Conservation (phyloP, 1,140 invertebrate species). For the Lepidurus arcticus region DNA sequence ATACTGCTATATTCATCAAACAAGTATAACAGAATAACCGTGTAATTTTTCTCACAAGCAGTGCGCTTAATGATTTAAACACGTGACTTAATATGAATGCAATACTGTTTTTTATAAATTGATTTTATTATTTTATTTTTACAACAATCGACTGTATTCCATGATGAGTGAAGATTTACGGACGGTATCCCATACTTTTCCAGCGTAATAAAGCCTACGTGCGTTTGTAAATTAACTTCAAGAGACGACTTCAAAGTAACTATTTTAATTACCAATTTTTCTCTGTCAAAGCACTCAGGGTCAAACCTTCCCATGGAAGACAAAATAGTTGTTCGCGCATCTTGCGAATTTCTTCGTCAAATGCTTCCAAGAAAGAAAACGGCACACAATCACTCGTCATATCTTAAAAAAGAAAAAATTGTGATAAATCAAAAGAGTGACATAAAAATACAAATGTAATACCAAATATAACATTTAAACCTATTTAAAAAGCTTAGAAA, state of each 20-base stretch:
- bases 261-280: conserved; percentile 56
- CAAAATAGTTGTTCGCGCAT: conserved; percentile 63
- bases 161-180: conserved; percentile 75
- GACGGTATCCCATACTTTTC: conserved; percentile 72
- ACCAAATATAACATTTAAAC: too few relatives aligned
- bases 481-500: too few relatives aligned
- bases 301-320: conserved; percentile 58
- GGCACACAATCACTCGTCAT: conserved; percentile 36
- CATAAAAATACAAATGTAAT: too few relatives aligned
- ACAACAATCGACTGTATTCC: conserved; percentile 71
- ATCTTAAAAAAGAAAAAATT: not conserved
- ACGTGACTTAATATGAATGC: not conserved
- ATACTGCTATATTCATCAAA: conserved; percentile 5
- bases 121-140: conserved; percentile 43
- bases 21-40: not conserved
- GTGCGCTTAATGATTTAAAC: not conserved
- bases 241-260: conserved; percentile 33
- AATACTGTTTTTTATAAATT: not conserved
- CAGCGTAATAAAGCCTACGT: conserved; percentile 65
- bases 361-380: conserved; percentile 39
- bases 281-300: conserved; percentile 59
- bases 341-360: conserved; percentile 57
- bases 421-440: not conserved
- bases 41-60: not conserved
- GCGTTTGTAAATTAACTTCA: conserved; percentile 30